Evolutionary conservation across 2,113 vertebrate genomes (phyloP).

Genomic region (Perca flavescens): DNA sequence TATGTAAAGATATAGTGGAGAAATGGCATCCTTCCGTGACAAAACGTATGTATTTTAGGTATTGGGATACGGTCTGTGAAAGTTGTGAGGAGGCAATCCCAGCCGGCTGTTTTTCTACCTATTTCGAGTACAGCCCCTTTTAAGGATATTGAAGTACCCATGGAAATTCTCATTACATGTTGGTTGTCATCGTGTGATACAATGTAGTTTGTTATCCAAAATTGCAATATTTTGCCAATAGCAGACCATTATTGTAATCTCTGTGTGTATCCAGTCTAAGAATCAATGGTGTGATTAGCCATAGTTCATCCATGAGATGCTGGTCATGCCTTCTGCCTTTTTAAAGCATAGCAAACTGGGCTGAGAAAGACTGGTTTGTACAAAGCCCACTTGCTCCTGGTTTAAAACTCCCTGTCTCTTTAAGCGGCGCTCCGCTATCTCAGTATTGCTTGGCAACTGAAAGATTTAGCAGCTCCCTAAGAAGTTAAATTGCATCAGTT

Average conservation of each 20-base stretch:
- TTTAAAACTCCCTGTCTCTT: conserved; percentile 72
- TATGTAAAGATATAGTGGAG: too few relatives aligned
- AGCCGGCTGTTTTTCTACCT: too few relatives aligned
- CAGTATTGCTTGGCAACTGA: conserved; percentile 83
- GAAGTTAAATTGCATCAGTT: conserved; percentile 84
- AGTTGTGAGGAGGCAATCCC: too few relatives aligned
- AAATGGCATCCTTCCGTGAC: too few relatives aligned
- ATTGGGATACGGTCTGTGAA: too few relatives aligned
- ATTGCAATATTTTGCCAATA: background rate
- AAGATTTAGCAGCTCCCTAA: conserved; percentile 81
- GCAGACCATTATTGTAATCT: background rate
- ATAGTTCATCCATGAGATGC: conserved; percentile 1
- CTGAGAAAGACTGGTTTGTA: background rate
- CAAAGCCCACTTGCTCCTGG: background rate
- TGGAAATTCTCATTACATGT: background rate
- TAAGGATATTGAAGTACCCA: too few relatives aligned
- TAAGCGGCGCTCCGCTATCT: conserved; percentile 70
- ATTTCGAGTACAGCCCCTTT: too few relatives aligned
- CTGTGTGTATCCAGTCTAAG: background rate
- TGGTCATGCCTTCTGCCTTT: conserved; percentile 23
- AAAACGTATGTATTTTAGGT: too few relatives aligned
- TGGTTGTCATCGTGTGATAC: background rate
- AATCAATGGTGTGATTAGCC: conserved; percentile 1
- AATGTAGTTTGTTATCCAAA: background rate
- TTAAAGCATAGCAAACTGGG: background rate